Evolutionary conservation across 2,797 vertebrate genomes (phyloP), one percentile per base, ranked within the genome.

Genomic region (Manis pentadactyla): DNA sequence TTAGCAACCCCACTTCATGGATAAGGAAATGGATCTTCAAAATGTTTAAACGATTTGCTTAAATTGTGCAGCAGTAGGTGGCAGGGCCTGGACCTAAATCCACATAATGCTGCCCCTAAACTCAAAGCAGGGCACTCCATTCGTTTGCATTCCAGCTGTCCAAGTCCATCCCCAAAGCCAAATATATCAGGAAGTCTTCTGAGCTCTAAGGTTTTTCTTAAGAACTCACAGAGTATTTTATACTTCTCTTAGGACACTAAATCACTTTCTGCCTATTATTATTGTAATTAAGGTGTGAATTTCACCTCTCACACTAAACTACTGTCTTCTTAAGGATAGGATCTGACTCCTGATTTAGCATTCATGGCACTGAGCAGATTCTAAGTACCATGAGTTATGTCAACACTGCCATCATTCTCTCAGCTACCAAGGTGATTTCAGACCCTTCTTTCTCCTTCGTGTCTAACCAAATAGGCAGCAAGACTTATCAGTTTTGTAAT

Each of bases 101-200:
- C 34, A 57, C 18, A 77, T 57, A 51, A 46, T 81, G 27, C 34
- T 78, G 11, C 27, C 19, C 79, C 69, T 77, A 55, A 93, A 46
- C 82, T 63, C 37, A 64, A 37, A 82, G 12, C 39, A 57, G 37
- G 29, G 3, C 19, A 55, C 6, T 93, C 59, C 29, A 27, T 34
- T 39, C 61, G 29, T 82, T 82, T 95, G 92, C 74, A 78, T 79
- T 53, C 63, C 78, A 68, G n/a, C 34, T 64, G 21, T 88, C 61
- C 27, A 90, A 86, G 3, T 15, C 34, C 46, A 73, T 14, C 12
- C 29, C 9, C 27, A 87, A 12, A 83, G 74, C 29, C 29, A 93
- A 64, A 66, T 69, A 71, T 94, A 57, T 49, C 37, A 78, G 29
- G 78, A 90, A 46, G 46, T 75, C 57, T 92, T 93, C 53, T 75